phyloP scores from a whole-genome alignment of 2,113 vertebrate genomes.

The Leucoraja erinaceus region DNA sequence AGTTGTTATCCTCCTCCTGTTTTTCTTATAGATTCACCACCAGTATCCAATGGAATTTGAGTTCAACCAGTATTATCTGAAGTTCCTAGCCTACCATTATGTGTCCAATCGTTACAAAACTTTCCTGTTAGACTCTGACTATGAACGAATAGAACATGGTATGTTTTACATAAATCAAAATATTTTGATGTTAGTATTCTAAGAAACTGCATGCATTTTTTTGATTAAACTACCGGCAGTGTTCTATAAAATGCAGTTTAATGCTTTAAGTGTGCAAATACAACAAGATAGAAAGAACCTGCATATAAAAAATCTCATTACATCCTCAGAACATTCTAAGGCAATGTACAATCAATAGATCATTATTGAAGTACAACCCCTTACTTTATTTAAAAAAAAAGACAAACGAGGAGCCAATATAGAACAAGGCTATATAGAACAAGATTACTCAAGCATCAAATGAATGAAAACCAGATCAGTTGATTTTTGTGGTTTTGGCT shows the following conservation, averaged over 20 bases:
- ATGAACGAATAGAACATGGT: constrained; percentile 94
- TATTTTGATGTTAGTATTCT: not conserved
- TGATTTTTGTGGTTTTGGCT: not conserved
- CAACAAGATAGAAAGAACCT: not conserved
- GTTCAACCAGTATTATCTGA: constrained; percentile 96
- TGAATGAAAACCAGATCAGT: not conserved
- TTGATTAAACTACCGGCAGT: not conserved
- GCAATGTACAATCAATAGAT: not conserved
- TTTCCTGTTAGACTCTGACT: constrained; percentile 96
- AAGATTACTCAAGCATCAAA: not conserved
- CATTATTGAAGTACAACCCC: not conserved
- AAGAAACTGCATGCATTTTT: not conserved
- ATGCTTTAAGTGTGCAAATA: not conserved
- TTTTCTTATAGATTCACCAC: constrained; percentile 73
- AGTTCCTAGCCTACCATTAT: constrained; percentile 95
- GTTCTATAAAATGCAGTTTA: not conserved
- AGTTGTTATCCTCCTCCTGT: constrained; percentile 37
- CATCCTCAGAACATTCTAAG: not conserved
- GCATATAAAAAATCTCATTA: not conserved
- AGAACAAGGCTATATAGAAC: not conserved
- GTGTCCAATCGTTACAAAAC: constrained; percentile 96
- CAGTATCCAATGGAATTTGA: constrained; percentile 94
- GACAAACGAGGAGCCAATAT: not conserved
- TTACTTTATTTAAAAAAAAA: not conserved
- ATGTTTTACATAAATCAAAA: constrained; percentile 48